A percentile compares a stretch with the other conserved stretches of the same genome.
These are phyloP conservation scores for Protonemura montana DNA, from an alignment of 2,888 invertebrate genomes.

Conservation along the genomic window DNA sequence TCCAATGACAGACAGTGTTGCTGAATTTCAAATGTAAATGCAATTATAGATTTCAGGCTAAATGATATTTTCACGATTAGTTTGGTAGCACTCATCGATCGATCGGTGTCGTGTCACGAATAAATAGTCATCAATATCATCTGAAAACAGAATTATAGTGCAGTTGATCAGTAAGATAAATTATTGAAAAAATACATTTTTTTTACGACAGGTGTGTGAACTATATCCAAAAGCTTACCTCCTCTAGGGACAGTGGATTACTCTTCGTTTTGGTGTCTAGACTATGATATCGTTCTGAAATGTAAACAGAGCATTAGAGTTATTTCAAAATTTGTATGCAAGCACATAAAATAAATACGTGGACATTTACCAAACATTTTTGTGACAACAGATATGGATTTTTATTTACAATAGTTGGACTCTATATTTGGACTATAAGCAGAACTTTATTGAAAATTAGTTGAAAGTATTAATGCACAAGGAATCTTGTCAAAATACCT, in stretches of 20 bases:
- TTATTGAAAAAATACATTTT: too few relatives aligned
- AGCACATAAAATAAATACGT: too few relatives aligned
- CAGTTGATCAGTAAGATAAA: too few relatives aligned
- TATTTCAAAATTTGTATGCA: too few relatives aligned
- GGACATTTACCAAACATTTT: too few relatives aligned
- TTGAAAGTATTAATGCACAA: too few relatives aligned
- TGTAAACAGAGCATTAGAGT: slow-evolving; percentile 29
- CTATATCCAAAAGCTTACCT: slow-evolving; percentile 60
- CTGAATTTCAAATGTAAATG: background rate
- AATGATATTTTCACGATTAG: background rate
- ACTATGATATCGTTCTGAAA: slow-evolving; percentile 71
- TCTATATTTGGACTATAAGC: too few relatives aligned
- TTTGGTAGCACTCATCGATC: background rate
- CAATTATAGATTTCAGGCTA: background rate
- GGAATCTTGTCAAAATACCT: too few relatives aligned
- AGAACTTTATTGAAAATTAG: too few relatives aligned
- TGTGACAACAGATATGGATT: too few relatives aligned
- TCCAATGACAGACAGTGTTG: background rate
- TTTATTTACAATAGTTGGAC: too few relatives aligned
- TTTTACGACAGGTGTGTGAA: too few relatives aligned
- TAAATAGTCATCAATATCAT: slow-evolving; percentile 70
- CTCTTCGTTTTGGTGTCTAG: slow-evolving; percentile 75
- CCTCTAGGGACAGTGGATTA: slow-evolving; percentile 75
- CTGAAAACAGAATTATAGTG: slow-evolving; percentile 60
- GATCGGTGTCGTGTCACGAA: slow-evolving; percentile 58